phyloP scores from a whole-genome alignment of 2,888 invertebrate species.

The Eristalis arbustorum region DNA sequence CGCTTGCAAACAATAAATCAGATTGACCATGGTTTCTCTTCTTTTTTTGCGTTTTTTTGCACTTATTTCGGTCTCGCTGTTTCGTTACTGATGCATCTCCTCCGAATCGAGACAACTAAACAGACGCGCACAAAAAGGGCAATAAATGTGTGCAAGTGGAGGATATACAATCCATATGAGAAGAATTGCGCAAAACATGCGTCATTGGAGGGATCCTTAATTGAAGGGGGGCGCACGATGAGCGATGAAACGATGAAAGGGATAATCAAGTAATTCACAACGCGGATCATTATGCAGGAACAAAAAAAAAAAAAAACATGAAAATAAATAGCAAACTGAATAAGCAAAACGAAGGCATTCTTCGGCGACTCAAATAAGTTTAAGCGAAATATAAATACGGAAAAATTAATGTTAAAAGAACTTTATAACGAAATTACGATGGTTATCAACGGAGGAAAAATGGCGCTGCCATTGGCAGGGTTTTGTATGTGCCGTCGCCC shows the following conservation, averaged over 20 bases:
- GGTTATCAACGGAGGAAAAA: slow-evolving; percentile 28
- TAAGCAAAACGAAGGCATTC: slow-evolving; percentile 37
- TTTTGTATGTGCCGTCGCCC: neutral
- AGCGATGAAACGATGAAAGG: slow-evolving; percentile 49
- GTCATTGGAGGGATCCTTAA: slow-evolving; percentile 63
- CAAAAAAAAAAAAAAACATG: neutral
- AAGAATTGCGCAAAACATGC: slow-evolving; percentile 39
- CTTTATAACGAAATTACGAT: slow-evolving; percentile 62
- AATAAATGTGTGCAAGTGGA: neutral
- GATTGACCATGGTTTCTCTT: slow-evolving; percentile 70
- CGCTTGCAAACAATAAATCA: slow-evolving; percentile 72
- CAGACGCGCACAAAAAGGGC: slow-evolving; percentile 8
- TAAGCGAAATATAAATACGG: slow-evolving; percentile 49
- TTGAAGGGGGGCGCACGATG: slow-evolving; percentile 56
- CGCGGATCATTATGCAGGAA: neutral
- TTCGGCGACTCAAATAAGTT: slow-evolving; percentile 48
- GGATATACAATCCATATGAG: slow-evolving; percentile 2
- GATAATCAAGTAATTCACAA: slow-evolving; percentile 56
- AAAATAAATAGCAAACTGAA: slow-evolving; percentile 17
- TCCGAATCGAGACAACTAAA: slow-evolving; percentile 25
- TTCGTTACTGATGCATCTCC: slow-evolving; percentile 46
- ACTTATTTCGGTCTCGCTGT: neutral
- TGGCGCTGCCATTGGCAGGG: slow-evolving; percentile 24
- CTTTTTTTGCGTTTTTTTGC: slow-evolving; percentile 12
- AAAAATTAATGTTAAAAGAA: slow-evolving; percentile 62